phyloP scores from a whole-genome alignment of 2,797 vertebrate genomes.

The Aotus griseimembra region DNA sequence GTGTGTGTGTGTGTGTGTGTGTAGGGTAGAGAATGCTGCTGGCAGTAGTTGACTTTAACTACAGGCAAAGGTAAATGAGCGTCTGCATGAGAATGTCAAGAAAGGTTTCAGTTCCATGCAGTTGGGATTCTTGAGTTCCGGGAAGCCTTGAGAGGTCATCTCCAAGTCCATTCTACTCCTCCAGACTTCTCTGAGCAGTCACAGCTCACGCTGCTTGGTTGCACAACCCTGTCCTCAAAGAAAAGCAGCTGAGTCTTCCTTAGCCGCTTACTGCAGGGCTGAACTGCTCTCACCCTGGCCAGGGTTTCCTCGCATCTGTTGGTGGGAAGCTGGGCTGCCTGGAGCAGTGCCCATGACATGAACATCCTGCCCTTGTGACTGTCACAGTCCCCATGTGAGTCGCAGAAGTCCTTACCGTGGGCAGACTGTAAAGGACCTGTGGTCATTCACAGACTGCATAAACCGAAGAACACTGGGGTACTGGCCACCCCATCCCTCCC shows the following conservation, averaged over 20 bases:
- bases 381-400: accelerated
- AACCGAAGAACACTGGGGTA: background rate
- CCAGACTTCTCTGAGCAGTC: background rate
- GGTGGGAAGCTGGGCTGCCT: background rate
- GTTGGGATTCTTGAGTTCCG: background rate
- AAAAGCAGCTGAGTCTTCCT: background rate
- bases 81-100: background rate
- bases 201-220: background rate
- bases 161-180: background rate
- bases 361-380: background rate
- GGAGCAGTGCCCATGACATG: background rate
- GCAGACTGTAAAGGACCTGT: background rate
- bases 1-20: background rate
- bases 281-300: background rate
- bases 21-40: background rate
- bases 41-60: background rate
- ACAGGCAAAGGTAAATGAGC: background rate
- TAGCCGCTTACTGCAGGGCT: background rate
- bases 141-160: background rate
- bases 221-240: background rate
- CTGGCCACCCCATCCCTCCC: background rate
- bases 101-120: background rate
- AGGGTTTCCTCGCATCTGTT: accelerated
- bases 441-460: background rate
- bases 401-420: background rate